A percentile compares a stretch with the other conserved stretches of the same genome.
Conservation (phyloP, 2,113 vertebrate species). For the Anser cygnoides region DNA sequence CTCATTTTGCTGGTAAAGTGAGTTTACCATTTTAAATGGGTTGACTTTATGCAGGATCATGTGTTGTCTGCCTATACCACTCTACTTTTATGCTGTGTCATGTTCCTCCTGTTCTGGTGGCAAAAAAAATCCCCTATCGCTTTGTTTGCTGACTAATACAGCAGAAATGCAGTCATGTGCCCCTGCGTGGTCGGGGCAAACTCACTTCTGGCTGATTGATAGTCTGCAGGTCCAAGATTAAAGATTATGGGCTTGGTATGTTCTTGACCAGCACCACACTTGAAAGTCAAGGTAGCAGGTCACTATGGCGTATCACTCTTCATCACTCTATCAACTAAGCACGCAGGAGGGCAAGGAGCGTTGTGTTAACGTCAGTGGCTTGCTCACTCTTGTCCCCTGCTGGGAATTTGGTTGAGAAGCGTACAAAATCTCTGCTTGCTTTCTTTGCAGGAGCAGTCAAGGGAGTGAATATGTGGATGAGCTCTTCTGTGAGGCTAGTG, state of each 20-base stretch:
- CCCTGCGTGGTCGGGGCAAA: background rate
- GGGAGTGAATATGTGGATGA: background rate
- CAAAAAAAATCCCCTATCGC: accelerated
- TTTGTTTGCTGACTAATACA: background rate
- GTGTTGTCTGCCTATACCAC: background rate
- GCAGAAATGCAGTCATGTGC: background rate
- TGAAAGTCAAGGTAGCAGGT: background rate
- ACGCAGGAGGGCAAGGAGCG: accelerated
- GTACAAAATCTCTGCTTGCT: background rate
- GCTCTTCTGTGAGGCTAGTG: background rate
- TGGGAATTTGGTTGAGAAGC: too few species aligned
- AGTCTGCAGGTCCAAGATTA: background rate
- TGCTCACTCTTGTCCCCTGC: accelerated
- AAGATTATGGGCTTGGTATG: background rate
- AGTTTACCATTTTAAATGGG: background rate
- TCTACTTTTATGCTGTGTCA: slow-evolving; percentile 35
- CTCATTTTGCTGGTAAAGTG: background rate
- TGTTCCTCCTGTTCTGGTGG: background rate
- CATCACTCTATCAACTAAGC: accelerated
- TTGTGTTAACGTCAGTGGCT: accelerated
- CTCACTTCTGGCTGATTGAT: background rate
- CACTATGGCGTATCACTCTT: accelerated
- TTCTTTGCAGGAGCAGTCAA: background rate
- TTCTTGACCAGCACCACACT: accelerated
- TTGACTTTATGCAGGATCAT: slow-evolving; percentile 37